Evolutionary conservation across 1,140 invertebrate genomes (phyloP), one percentile per base, ranked within the genome.

Genomic region (Rhopalosiphum padi): DNA sequence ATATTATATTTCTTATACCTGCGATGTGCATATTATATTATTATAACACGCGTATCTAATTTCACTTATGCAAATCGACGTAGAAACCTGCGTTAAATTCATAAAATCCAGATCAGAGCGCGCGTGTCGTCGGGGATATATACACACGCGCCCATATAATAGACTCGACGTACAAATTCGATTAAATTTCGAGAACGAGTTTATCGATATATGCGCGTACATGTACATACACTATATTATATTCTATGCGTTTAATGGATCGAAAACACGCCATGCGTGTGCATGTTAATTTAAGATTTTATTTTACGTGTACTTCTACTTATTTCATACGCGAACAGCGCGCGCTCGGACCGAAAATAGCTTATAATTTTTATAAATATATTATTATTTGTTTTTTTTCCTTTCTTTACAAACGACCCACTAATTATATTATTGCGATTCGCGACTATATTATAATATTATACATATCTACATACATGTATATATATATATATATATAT

Each of bases 221-320:
- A n/a, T 77, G 43, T n/a, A 87, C n/a, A n/a, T 77, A 21, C n/a
- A 77, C 60, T 77, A 77, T n/a, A 77, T 35, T 68, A 68, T n/a
- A 68, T n/a, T 77, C 5, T 77, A 77, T 35, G 60, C 15, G 60
- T 48, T 46, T 87, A 51, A 88, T 51, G 86, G 86, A 88, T 88
- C 30, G 30, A 88, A 88, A 51, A 88, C 86, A 88, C 46, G 86
- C 86, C 46, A 88, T 88, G 86, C 85, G 43, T 88, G 46, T 88
- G 83, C 41, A 41, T 30, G 86, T 86, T 86, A 86, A 86, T 86
- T 86, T 46, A 86, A 86, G 85, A 86, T 11, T 25, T 86, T 86
- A 25, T 86, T 85, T 18, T 77, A 77, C n/a, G 15, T n/a, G n/a
- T 77, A 77, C 15, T 1, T 77, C 15, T 77, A 77, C 11, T 77